Evolutionary conservation across 2,797 vertebrate genomes (phyloP), one percentile per base, ranked within the genome.

Genomic region (Syngnathus rostellatus): DNA sequence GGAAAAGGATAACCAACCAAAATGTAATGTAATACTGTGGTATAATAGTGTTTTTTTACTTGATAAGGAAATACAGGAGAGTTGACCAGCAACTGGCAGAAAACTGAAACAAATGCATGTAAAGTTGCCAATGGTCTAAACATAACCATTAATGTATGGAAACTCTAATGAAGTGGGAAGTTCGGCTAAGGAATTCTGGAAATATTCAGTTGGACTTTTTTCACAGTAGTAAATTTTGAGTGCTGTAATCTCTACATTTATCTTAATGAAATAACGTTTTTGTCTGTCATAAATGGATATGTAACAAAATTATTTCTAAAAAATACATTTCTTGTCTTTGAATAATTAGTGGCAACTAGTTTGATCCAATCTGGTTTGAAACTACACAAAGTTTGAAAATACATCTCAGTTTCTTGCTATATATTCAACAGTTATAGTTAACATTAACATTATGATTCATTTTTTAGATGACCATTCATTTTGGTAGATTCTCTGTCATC

Each of bases 1-100:
- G 9, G 50, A 53, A 53, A 53, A 53, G 5, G n/a, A 21, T 53
- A 10, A 53, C n/a, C n/a, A 77, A 74, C 41, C 73, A 57, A 80
- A 51, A 68, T 61, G 72, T 39, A 51, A 77, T 68, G 75, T 67
- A 71, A 75, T 14, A 8, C 43, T 45, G 23, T 62, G 23, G 6
- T 62, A 14, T 80, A 72, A 63, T 38, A 2, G 19, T 16, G 17
- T 8, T 5, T n/a, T 50, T 50, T 50, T n/a, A n/a, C 19, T 50
- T 50, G 17, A 9, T 50, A 2, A n/a, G 8, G 8, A 50, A 48
- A 12, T 8, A 16, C 8, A 12, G 8, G 9, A 50, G 43, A 45
- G 14, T 45, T 45, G 43, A 45, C 43, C 43, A 45, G 43, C 43
- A 45, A 45, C 12, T 45, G 43, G 43, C 43, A 45, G 43, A 11